phyloP scores from a whole-genome alignment of 92 coral and sea anemone species.

The Metridium senile region DNA sequence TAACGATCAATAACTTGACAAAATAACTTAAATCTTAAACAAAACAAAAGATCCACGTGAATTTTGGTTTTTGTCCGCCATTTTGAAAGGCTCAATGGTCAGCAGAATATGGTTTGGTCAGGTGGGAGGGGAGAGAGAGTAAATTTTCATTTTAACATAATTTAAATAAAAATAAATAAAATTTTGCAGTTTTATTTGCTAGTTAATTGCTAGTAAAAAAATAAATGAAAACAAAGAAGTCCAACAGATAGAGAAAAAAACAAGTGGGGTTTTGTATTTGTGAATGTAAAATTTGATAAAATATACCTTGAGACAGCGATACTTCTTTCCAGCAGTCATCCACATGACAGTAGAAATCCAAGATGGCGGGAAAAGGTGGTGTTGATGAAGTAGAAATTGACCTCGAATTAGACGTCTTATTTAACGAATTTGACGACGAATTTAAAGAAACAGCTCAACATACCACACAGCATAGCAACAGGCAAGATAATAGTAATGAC shows the following conservation, averaged over 20 bases:
- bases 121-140: not conserved
- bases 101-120: not conserved
- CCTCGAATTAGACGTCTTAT: constrained; percentile 66
- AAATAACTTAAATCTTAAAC: not conserved
- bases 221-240: too few species aligned
- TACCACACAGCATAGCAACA: not conserved
- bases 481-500: not conserved
- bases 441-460: not conserved
- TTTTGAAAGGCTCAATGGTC: not conserved
- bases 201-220: too few species aligned
- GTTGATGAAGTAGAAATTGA: constrained; percentile 49
- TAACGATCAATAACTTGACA: too few species aligned
- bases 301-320: not conserved
- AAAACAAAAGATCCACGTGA: not conserved
- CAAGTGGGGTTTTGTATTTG: too few species aligned
- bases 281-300: too few species aligned
- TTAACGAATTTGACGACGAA: constrained; percentile 87
- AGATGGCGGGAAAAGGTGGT: constrained; percentile 62
- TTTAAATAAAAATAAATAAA: too few species aligned
- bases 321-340: constrained; percentile 1
- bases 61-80: not conserved
- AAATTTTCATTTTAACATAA: too few species aligned
- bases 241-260: too few species aligned
- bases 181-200: too few species aligned
- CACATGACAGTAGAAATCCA: constrained; percentile 9